A percentile compares a stretch with the other conserved stretches of the same genome.
phyloP scores from a whole-genome alignment of 2,113 vertebrate species.

The Hystrix brachyura region DNA sequence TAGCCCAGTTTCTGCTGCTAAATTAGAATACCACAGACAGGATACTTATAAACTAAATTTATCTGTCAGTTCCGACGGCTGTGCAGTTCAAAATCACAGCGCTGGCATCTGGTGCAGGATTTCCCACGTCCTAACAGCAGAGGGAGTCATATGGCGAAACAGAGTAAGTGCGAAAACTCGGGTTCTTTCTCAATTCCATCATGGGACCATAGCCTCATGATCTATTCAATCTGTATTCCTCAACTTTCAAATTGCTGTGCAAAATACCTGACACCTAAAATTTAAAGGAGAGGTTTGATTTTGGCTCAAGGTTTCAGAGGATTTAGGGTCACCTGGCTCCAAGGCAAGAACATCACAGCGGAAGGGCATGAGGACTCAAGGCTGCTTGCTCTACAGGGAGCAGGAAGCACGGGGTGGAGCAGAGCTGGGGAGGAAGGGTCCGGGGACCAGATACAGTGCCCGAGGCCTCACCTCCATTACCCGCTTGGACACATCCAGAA shows the following conservation, averaged over 20 bases:
- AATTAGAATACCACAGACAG: not conserved
- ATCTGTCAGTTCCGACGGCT: not conserved
- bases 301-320: not conserved
- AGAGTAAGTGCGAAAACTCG: not conserved
- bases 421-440: not conserved
- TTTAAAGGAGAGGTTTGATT: not conserved
- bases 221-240: not conserved
- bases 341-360: not conserved
- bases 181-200: not conserved
- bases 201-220: not conserved
- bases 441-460: not conserved
- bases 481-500: not conserved
- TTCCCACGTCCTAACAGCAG: not conserved
- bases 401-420: not conserved
- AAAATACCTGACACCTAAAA: not conserved
- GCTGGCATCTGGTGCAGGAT: not conserved
- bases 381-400: rapidly evolving
- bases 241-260: not conserved
- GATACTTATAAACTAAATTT: not conserved
- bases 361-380: not conserved
- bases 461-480: not conserved
- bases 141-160: no score
- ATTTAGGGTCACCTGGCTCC: not conserved
- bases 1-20: not conserved
- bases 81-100: not conserved